Percentiles rank a stretch among this genome's conserved stretches.
These are phyloP conservation scores for Eupithecia pulchellata DNA, from an alignment of 2,888 invertebrate genomes.

Conservation along the genomic window DNA sequence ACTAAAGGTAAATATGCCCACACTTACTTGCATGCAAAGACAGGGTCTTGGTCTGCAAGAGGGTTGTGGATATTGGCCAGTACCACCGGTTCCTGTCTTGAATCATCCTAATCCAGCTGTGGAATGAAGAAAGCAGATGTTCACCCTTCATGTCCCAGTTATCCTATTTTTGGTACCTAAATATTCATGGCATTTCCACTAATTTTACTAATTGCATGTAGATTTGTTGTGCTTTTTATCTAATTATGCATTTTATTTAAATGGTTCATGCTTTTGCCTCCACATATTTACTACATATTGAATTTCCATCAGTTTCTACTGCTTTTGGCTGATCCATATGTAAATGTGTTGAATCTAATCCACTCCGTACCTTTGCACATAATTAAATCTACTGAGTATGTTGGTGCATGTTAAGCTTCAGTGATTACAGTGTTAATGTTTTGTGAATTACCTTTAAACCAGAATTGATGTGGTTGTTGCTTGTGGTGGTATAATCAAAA, in stretches of 20 bases:
- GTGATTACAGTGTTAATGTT: neutral
- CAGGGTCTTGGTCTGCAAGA: too few relatives aligned
- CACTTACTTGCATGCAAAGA: too few relatives aligned
- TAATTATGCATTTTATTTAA: neutral
- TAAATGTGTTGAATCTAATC: neutral
- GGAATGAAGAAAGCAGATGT: conserved; percentile 2
- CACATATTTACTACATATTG: neutral
- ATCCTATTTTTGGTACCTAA: neutral
- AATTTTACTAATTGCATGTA: neutral
- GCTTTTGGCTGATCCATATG: neutral
- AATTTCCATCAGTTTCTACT: neutral
- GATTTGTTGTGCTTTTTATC: neutral
- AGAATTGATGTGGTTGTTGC: neutral
- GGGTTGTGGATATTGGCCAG: neutral
- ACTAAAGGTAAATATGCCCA: too few relatives aligned
- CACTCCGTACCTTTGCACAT: neutral
- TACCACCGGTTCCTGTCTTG: neutral
- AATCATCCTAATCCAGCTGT: neutral
- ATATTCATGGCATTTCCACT: neutral
- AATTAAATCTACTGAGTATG: neutral
- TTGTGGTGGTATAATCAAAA: neutral
- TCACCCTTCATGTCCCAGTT: neutral
- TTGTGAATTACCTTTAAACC: neutral
- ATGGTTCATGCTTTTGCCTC: neutral
- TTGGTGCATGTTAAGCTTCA: neutral